Conservation (phyloP, 2,113 vertebrate genomes). For the Podarcis raffonei region DNA sequence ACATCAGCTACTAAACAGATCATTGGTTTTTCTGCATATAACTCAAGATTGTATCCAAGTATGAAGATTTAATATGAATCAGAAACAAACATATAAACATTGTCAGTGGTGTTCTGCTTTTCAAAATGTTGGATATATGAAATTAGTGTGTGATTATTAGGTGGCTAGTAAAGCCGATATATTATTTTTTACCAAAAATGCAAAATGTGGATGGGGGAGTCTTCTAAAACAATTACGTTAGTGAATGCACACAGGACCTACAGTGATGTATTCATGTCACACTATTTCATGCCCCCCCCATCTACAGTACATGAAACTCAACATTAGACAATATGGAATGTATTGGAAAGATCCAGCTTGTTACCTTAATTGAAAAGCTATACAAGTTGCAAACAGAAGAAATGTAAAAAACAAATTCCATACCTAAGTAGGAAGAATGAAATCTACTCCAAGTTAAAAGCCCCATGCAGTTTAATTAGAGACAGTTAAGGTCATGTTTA, state of each 20-base stretch:
- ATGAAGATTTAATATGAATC: slow-evolving; percentile 60
- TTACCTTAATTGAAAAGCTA: background rate
- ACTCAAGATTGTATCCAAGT: slow-evolving; percentile 44
- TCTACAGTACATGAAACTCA: slow-evolving; percentile 63
- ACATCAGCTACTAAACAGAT: slow-evolving; percentile 44
- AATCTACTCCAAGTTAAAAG: background rate
- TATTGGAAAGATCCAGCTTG: slow-evolving; percentile 48
- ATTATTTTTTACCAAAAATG: slow-evolving; percentile 66
- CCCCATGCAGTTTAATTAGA: background rate
- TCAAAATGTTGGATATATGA: slow-evolving; percentile 48
- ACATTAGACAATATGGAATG: slow-evolving; percentile 39
- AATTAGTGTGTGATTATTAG: slow-evolving; percentile 52
- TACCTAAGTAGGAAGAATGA: slow-evolving; percentile 12
- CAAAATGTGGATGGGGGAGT: slow-evolving; percentile 48
- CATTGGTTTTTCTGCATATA: slow-evolving; percentile 49
- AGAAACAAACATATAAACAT: slow-evolving; percentile 49
- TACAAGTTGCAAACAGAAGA: slow-evolving; percentile 39
- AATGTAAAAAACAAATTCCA: slow-evolving; percentile 38
- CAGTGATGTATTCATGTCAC: slow-evolving; percentile 51
- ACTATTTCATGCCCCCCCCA: slow-evolving; percentile 2
- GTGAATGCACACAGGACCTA: slow-evolving; percentile 53
- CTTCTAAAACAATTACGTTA: slow-evolving; percentile 62
- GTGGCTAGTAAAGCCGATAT: slow-evolving; percentile 54
- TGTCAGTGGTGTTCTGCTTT: slow-evolving; percentile 41
- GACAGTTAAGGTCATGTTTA: background rate